A percentile compares a stretch with the other conserved stretches of the same genome.
These are phyloP conservation scores for Mormyrops attenuatus DNA, from an alignment of 2,797 vertebrate genomes.

Conservation along the genomic window DNA sequence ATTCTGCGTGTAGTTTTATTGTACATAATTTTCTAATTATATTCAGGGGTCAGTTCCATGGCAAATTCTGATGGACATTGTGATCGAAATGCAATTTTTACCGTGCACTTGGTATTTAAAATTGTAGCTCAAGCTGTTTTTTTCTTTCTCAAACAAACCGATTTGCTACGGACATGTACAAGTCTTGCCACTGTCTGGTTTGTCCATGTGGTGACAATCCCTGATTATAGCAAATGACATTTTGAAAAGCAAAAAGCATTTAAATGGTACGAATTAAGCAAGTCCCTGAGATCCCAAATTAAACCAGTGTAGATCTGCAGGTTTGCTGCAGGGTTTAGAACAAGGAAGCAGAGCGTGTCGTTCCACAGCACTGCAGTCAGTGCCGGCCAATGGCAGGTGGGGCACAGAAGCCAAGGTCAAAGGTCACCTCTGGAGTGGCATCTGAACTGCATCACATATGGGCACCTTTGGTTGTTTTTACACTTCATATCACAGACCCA, in stretches of 20 bases:
- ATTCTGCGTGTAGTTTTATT: not conserved
- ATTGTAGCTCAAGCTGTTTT: not conserved
- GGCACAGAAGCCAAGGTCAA: conserved; percentile 21
- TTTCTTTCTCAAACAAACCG: not conserved
- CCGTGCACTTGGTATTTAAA: not conserved
- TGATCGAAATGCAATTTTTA: not conserved
- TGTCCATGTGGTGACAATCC: not conserved
- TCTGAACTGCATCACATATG: conserved; percentile 3
- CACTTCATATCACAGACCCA: not conserved
- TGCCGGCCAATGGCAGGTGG: conserved; percentile 23
- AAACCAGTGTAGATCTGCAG: conserved; percentile 7
- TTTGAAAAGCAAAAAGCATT: not conserved
- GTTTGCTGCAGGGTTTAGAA: conserved; percentile 11
- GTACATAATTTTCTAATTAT: not conserved
- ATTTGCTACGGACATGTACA: not conserved
- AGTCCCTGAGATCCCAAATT: not conserved
- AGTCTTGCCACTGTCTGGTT: not conserved
- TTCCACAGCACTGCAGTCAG: not conserved
- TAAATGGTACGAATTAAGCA: not conserved
- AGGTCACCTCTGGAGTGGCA: conserved; percentile 10
- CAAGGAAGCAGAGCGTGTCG: conserved; percentile 17
- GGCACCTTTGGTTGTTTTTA: not conserved
- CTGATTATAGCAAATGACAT: not conserved
- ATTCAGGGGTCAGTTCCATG: not conserved
- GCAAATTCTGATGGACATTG: not conserved